These are phyloP conservation scores for Girardinichthys multiradiatus DNA, from an alignment of 2,113 vertebrate species.

Conservation along the genomic window DNA sequence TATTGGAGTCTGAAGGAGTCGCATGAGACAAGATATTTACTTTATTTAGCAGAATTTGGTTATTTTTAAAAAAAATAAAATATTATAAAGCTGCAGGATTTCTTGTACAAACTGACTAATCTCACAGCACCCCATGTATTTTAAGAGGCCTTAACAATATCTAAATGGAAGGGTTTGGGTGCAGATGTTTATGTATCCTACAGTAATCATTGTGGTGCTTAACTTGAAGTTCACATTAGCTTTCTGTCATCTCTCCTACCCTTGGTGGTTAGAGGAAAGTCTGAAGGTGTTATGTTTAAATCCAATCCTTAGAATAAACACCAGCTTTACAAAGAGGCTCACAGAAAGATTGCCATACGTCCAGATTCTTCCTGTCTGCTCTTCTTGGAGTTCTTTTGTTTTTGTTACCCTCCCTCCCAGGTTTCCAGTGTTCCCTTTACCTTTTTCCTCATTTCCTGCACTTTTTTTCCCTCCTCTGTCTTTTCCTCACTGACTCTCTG, in stretches of 20 bases:
- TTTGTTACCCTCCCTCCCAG: background rate
- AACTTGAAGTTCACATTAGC: background rate
- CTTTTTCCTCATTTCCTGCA: conserved; percentile 62
- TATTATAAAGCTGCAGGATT: background rate
- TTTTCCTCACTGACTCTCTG: conserved; percentile 52
- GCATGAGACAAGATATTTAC: background rate
- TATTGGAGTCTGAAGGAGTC: background rate
- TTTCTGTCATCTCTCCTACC: background rate
- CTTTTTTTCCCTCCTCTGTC: conserved; percentile 43
- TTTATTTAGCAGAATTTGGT: background rate
- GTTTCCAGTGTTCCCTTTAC: conserved; percentile 15
- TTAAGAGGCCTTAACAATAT: too few relatives aligned
- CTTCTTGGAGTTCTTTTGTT: background rate
- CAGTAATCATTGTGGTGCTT: background rate
- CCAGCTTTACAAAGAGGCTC: background rate
- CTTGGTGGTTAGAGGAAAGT: background rate
- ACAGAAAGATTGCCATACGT: conserved; percentile 8
- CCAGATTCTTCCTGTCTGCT: conserved; percentile 1
- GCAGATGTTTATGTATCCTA: background rate
- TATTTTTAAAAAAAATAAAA: background rate
- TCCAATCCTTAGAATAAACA: conserved; percentile 1
- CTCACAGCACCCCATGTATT: too few relatives aligned
- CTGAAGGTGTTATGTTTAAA: background rate
- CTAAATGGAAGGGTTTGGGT: background rate
- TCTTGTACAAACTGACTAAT: background rate